Conservation (phyloP, 2,797 vertebrate genomes). For the Karalla daura region DNA sequence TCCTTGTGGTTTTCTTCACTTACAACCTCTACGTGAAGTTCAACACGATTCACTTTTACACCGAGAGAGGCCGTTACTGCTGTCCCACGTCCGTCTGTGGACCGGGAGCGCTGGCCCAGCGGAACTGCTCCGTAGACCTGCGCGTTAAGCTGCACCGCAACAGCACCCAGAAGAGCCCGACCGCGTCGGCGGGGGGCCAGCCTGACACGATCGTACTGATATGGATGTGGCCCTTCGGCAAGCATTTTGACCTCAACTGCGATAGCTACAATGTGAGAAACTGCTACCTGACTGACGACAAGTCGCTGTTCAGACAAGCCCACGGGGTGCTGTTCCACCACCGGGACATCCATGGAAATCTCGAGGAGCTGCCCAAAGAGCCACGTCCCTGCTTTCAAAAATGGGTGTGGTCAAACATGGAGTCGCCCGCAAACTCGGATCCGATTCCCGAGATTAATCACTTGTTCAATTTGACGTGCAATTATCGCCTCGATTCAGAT, state of each 20-base stretch:
- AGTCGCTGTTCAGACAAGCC: conserved; percentile 25
- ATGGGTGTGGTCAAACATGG: conserved; percentile 66
- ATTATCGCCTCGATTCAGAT: conserved; percentile 46
- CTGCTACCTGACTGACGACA: conserved; percentile 34
- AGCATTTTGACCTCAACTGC: not conserved
- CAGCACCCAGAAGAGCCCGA: not conserved
- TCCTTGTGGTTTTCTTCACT: not conserved
- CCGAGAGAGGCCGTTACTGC: not conserved
- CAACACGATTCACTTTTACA: not conserved
- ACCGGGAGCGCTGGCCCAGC: not conserved
- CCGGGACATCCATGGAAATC: conserved; percentile 13
- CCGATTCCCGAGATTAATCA: rapidly evolving
- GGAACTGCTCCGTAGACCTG: not conserved
- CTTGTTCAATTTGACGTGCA: conserved; percentile 57
- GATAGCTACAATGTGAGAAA: not conserved
- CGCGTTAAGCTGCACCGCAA: not conserved
- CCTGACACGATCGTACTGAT: conserved; percentile 8
- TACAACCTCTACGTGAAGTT: conserved; percentile 13
- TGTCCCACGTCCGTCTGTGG: not conserved
- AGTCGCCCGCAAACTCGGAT: conserved; percentile 25
- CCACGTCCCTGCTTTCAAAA: conserved; percentile 50
- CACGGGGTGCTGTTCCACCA: conserved; percentile 59
- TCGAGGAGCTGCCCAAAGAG: not conserved
- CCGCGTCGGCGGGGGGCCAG: not conserved
- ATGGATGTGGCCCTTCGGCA: conserved; percentile 31